These are phyloP conservation scores for Matsumurasca onukii DNA, from an alignment of 1,140 invertebrate species.

Conservation along the genomic window DNA sequence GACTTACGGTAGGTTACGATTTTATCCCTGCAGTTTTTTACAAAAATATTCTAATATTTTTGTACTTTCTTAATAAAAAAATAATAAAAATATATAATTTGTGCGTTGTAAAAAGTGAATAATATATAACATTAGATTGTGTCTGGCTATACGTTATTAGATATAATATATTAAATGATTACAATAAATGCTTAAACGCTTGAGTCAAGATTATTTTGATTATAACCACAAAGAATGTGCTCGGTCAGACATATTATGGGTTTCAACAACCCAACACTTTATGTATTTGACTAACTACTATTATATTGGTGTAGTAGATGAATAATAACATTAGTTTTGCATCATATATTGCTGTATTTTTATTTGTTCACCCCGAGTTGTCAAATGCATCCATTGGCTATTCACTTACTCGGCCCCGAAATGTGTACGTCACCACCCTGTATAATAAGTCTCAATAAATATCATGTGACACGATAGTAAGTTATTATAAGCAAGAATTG, in stretches of 20 bases:
- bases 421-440: too few relatives aligned
- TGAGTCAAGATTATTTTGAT: neutral
- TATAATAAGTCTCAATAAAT: too few relatives aligned
- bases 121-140: neutral
- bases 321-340: conserved; percentile 27
- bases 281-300: conserved; percentile 23
- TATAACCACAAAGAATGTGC: neutral
- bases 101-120: conserved; percentile 13
- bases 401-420: too few relatives aligned
- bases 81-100: conserved; percentile 19
- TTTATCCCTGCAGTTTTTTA: conserved; percentile 11
- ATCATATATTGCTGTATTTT: neutral
- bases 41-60: conserved; percentile 13
- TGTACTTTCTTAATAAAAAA: conserved; percentile 23
- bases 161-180: conserved; percentile 25
- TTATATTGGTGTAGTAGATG: conserved; percentile 27
- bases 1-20: neutral
- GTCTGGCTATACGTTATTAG: conserved; percentile 8
- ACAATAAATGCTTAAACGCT: conserved; percentile 14
- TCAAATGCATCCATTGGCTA: too few relatives aligned
- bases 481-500: too few relatives aligned
- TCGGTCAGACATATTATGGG: conserved; percentile 5
- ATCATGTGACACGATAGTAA: too few relatives aligned
- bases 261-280: conserved; percentile 20
- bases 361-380: too few relatives aligned